Conservation (phyloP, 2,888 invertebrate species). For the Macrophya alboannulata region DNA sequence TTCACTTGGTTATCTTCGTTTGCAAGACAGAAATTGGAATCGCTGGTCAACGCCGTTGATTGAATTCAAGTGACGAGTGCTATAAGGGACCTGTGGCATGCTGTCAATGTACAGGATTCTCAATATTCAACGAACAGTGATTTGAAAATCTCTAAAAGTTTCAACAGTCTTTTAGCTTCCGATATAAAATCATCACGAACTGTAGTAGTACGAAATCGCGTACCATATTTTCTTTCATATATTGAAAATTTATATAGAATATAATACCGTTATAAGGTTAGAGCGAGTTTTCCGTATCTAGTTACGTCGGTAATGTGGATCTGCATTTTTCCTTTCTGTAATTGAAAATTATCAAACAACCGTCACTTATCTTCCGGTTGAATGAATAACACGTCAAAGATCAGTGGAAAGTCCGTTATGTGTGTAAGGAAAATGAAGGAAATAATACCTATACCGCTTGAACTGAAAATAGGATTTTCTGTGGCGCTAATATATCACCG, state of each 20-base stretch:
- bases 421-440: neutral
- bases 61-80: neutral
- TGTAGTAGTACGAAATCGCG: too few species aligned
- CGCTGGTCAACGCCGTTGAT: neutral
- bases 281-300: neutral
- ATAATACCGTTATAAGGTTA: neutral
- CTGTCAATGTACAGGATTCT: neutral
- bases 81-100: neutral
- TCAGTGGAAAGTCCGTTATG: neutral
- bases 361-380: neutral
- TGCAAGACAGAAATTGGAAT: slow-evolving; percentile 1
- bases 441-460: neutral
- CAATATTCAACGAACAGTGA: neutral
- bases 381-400: slow-evolving; percentile 2
- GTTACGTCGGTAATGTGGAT: neutral
- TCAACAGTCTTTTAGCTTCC: too few species aligned
- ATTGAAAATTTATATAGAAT: neutral
- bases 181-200: too few species aligned
- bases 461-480: neutral
- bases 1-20: neutral
- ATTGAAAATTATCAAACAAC: neutral
- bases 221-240: neutral
- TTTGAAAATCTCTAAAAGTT: neutral
- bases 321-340: neutral
- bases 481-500: neutral